phyloP scores from a whole-genome alignment of 2,888 invertebrate genomes.

The Schizaphis graminum region DNA sequence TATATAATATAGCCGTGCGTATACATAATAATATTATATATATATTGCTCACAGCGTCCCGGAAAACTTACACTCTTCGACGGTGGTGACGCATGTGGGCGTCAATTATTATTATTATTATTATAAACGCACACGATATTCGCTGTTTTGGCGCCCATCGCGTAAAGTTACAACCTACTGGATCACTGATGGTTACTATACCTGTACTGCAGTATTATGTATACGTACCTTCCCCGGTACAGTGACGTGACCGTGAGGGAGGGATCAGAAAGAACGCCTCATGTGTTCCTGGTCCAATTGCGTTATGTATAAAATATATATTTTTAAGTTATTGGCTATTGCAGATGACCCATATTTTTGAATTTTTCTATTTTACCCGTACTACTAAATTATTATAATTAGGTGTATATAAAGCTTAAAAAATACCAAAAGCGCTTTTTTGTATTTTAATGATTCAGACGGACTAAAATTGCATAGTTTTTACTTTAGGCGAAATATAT shows the following conservation, averaged over 20 bases:
- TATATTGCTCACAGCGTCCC: background rate
- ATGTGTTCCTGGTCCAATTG: background rate
- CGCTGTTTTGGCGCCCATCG: background rate
- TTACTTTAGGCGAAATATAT: background rate
- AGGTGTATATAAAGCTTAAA: background rate
- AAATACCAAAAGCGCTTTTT: background rate
- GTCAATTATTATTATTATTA: constrained; percentile 8
- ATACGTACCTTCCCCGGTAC: background rate
- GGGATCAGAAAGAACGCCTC: background rate
- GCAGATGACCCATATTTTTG: background rate
- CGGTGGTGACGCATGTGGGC: background rate
- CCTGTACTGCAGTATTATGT: background rate
- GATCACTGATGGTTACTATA: background rate
- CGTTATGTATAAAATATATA: background rate
- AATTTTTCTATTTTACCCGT: background rate
- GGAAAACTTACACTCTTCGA: background rate
- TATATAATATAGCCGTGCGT: background rate
- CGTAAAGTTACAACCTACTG: background rate
- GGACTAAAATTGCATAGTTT: background rate
- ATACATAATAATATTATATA: background rate
- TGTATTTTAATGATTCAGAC: background rate
- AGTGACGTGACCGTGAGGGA: background rate
- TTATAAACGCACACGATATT: background rate
- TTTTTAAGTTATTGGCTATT: background rate
- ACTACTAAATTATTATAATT: background rate